Base-by-base conservation (phyloP, 2,113 vertebrate genomes). In the Tetrao urogallus region DNA sequence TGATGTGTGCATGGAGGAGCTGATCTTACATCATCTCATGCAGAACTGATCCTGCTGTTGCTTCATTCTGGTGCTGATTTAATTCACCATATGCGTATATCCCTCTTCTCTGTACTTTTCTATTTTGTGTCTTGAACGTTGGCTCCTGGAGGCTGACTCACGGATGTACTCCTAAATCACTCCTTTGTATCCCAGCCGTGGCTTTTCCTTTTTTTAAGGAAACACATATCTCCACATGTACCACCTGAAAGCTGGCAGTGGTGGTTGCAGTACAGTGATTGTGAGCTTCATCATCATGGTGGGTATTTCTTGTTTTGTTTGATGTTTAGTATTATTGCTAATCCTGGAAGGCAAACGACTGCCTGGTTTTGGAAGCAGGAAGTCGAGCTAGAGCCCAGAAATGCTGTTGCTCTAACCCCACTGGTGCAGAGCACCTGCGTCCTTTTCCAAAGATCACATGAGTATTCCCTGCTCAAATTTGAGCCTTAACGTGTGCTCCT, bases 61-160 rank as follows among this genome's bases (percentile, higher is more conserved):
- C 70, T 94, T 92, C 40, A 27, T 70, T 78, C n/a, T 38, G 42
- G 54, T 28, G 56, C 66, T 89, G 74, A 72, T 92, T 94, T 91
- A 79, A 74, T 73, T 66, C 66, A 58, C 67, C 2, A 0, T 24
- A 30, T 84, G 4, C 36, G 18, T 32, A 21, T 27, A 36, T 78
- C 21, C 25, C 17, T 16, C 30, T 95, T n/a, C 40, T 84, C 85
- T 38, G 22, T 48, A 65, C 16, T 42, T 16, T 88, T 27, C 61
- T 32, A 5, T 63, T 84, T 78, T 66, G 16, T 43, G 6, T 45
- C 28, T 87, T 66, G 42, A 84, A n/a, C 58, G 63, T 75, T 8
- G n/a, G 52, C 47, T 60, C 84, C 81, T 42, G 36, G 30, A 93
- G 48, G n/a, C 30, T 85, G 45, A 43, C 22, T 25, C 38, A 67